These are phyloP conservation scores for Aurelia sp. DNA, from an alignment of 30 jellyfish, hydroid and myxozoan species.

Conservation along the genomic window DNA sequence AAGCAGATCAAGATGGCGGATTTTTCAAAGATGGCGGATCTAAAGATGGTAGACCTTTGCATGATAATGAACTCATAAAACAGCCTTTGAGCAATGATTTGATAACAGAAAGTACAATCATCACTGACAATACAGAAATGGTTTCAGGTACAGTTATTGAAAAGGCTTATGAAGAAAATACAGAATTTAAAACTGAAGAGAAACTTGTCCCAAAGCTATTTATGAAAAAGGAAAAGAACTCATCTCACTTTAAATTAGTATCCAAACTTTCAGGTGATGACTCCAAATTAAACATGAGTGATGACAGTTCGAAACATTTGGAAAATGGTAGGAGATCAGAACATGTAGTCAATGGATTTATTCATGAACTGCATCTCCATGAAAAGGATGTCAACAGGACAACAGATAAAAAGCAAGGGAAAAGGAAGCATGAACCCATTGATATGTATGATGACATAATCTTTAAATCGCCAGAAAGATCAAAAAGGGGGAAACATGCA, in stretches of 20 bases:
- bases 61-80: too few species aligned
- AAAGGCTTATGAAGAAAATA: neutral
- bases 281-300: neutral
- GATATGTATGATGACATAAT: neutral
- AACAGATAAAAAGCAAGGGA: neutral
- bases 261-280: slow-evolving; percentile 1
- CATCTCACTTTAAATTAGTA: neutral
- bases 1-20: slow-evolving; percentile 72
- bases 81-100: too few species aligned
- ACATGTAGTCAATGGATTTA: slow-evolving; percentile 13
- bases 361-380: neutral
- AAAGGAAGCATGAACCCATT: slow-evolving; percentile 5
- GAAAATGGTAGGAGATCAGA: neutral
- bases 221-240: slow-evolving; percentile 6
- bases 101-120: neutral
- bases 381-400: neutral
- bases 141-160: neutral
- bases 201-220: slow-evolving; percentile 21
- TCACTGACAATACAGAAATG: neutral
- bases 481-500: neutral
- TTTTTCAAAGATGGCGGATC: slow-evolving; percentile 59
- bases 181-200: slow-evolving; percentile 10
- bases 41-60: neutral
- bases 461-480: neutral
- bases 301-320: neutral